phyloP scores from a whole-genome alignment of 1,140 invertebrate genomes.

The Tigriopus japonicus region DNA sequence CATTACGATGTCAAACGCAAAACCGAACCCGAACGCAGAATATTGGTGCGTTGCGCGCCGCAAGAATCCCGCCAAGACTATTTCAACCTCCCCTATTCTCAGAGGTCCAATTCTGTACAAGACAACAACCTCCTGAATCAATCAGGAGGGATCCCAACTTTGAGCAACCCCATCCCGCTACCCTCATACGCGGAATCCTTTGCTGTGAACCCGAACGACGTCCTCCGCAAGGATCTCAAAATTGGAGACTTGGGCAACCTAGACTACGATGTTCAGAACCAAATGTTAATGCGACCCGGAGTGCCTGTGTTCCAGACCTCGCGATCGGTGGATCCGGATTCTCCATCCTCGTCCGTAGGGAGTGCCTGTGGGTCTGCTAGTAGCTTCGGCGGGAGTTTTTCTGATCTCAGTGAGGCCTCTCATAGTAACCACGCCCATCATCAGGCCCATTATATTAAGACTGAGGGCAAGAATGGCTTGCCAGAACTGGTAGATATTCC shows the following conservation, averaged over 20 bases:
- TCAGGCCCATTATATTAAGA: background rate
- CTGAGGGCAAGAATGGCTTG: too few species aligned
- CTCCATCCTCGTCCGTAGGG: background rate
- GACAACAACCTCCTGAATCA: background rate
- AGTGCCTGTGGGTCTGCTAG: background rate
- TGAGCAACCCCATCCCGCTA: background rate
- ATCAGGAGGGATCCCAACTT: background rate
- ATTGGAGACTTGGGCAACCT: background rate
- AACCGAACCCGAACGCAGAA: too few species aligned
- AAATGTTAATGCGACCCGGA: background rate
- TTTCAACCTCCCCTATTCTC: background rate
- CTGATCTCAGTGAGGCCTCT: background rate
- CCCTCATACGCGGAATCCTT: background rate
- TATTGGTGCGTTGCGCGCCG: background rate
- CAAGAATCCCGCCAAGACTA: background rate
- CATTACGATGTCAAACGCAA: background rate
- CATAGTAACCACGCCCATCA: background rate
- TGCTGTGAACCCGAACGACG: constrained; percentile 8
- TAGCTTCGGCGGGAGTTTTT: background rate
- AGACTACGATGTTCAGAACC: background rate
- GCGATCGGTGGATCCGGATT: background rate
- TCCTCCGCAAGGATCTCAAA: background rate
- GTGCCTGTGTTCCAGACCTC: background rate
- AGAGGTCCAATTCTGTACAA: background rate
- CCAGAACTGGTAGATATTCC: background rate